These are phyloP conservation scores for Nyctereutes procyonoides DNA, from an alignment of 2,113 vertebrate species.

Conservation along the genomic window DNA sequence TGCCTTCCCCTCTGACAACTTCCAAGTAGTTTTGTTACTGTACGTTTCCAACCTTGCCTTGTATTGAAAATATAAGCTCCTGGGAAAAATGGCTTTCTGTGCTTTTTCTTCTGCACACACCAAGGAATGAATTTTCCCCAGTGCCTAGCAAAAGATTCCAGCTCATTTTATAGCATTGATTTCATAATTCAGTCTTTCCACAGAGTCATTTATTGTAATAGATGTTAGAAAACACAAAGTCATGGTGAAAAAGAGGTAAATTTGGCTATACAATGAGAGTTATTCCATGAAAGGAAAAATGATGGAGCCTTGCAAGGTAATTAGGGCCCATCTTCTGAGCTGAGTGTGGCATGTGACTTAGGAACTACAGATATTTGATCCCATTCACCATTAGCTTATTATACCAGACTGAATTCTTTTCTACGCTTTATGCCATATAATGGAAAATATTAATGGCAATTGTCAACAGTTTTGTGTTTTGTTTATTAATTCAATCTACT, in stretches of 20 bases:
- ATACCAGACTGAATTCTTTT: background rate
- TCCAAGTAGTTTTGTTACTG: background rate
- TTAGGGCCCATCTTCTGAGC: background rate
- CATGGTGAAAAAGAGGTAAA: conserved; percentile 35
- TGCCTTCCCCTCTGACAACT: background rate
- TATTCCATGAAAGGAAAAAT: conserved; percentile 12
- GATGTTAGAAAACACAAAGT: conserved; percentile 52
- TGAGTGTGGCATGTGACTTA: background rate
- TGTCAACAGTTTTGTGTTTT: background rate
- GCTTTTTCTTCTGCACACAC: background rate
- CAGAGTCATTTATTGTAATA: conserved; percentile 48
- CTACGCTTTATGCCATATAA: background rate
- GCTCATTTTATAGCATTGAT: conserved; percentile 59
- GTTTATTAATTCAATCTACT: conserved; percentile 67
- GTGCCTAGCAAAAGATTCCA: background rate
- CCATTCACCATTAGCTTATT: background rate
- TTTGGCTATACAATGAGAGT: background rate
- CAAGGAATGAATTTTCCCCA: background rate
- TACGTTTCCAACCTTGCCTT: background rate
- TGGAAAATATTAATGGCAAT: conserved; percentile 13
- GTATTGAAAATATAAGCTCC: background rate
- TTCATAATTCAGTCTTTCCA: conserved; percentile 57
- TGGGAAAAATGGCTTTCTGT: background rate
- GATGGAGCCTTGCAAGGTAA: background rate
- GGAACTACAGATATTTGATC: background rate